These are phyloP conservation scores for Phaethon lepturus DNA, from an alignment of 2,113 vertebrate genomes.

Conservation along the genomic window DNA sequence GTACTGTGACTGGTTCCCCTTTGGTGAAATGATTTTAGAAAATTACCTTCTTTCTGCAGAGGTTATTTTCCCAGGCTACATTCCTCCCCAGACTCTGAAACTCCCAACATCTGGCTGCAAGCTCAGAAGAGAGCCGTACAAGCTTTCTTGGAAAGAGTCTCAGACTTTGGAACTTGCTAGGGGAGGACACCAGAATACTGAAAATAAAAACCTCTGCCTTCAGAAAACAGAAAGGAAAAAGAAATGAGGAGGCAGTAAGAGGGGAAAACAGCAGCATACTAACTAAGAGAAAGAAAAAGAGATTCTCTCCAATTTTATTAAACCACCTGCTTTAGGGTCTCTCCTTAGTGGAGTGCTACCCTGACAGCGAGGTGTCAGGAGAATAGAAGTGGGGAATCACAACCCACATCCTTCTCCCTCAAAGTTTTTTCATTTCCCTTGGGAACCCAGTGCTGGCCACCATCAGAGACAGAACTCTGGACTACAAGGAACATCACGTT, in stretches of 20 bases:
- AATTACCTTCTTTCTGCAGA: neutral
- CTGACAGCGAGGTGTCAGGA: neutral
- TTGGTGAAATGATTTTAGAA: neutral
- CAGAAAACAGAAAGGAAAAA: neutral
- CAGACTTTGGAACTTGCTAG: neutral
- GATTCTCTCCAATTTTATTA: neutral
- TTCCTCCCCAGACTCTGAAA: neutral
- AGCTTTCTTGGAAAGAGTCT: neutral
- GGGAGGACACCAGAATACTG: neutral
- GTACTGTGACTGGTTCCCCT: neutral
- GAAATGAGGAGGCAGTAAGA: neutral
- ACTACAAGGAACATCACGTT: fast-evolving
- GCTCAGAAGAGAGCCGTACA: neutral
- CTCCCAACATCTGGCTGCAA: neutral
- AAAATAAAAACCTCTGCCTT: neutral
- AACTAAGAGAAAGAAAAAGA: neutral
- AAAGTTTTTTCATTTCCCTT: neutral
- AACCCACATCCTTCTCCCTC: neutral
- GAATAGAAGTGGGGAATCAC: neutral
- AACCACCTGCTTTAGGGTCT: neutral
- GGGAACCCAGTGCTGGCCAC: neutral
- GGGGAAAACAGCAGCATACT: neutral
- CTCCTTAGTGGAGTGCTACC: neutral
- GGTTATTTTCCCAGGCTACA: neutral
- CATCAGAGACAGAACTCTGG: neutral